These are phyloP conservation scores for Elmis aenea DNA, from an alignment of 2,888 invertebrate species.

Conservation along the genomic window DNA sequence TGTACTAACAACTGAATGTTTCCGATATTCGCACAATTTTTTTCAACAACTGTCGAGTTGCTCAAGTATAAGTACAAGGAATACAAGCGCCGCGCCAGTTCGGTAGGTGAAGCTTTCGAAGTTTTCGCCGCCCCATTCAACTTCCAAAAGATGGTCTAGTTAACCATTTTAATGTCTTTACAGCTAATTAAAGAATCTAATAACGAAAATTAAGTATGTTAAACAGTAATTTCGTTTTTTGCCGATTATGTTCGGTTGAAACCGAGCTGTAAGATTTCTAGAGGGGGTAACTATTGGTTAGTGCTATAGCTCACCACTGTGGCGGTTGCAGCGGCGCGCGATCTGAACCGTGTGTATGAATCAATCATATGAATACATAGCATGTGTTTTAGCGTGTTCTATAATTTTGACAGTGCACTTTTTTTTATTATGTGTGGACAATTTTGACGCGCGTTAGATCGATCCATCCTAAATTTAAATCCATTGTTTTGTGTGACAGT, in stretches of 20 bases:
- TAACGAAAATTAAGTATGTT: conserved; percentile 26
- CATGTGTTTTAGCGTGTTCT: conserved; percentile 24
- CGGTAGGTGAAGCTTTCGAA: too few relatives aligned
- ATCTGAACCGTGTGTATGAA: conserved; percentile 26
- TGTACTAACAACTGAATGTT: too few relatives aligned
- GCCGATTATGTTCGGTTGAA: conserved; percentile 36
- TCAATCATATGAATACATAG: conserved; percentile 26
- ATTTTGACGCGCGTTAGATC: too few relatives aligned
- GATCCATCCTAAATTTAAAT: too few relatives aligned
- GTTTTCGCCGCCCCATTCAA: too few relatives aligned
- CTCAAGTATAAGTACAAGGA: too few relatives aligned
- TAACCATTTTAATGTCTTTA: conserved; percentile 8
- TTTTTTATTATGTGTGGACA: not conserved
- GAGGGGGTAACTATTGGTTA: conserved; percentile 37
- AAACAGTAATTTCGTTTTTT: conserved; percentile 36
- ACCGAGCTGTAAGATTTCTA: conserved; percentile 31
- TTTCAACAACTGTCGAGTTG: too few relatives aligned
- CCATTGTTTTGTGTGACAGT: too few relatives aligned
- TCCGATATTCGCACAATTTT: too few relatives aligned
- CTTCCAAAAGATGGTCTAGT: too few relatives aligned
- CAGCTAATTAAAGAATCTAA: conserved; percentile 21
- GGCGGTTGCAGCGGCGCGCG: conserved; percentile 31
- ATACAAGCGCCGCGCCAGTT: too few relatives aligned
- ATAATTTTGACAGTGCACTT: not conserved
- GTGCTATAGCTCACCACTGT: conserved; percentile 35